A percentile compares a stretch with the other conserved stretches of the same genome.
Evolutionary conservation across 2,888 invertebrate genomes (phyloP).

Genomic region (Lamproptera curius): DNA sequence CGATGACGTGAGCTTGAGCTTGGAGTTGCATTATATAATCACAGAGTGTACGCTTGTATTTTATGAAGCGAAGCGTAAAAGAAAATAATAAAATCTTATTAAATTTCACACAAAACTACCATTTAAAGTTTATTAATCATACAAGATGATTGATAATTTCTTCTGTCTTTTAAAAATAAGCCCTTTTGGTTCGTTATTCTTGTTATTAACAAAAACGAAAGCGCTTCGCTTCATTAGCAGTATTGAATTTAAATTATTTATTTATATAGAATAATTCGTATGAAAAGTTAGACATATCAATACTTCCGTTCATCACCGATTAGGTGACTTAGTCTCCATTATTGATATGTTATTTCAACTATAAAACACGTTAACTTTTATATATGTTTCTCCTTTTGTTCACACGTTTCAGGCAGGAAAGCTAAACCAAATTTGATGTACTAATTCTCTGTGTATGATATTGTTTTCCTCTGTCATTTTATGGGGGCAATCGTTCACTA

Average conservation of each 20-base stretch:
- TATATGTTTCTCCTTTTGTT: no score
- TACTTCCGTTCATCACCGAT: conserved; percentile 10
- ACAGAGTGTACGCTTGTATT: conserved; percentile 27
- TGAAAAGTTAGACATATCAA: conserved; percentile 25
- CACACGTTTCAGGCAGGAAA: not conserved
- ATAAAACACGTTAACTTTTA: no score
- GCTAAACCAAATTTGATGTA: not conserved
- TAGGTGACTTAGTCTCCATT: conserved; percentile 12
- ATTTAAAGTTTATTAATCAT: no score
- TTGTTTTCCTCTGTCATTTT: conserved; percentile 22
- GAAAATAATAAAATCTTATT: no score
- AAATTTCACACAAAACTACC: no score
- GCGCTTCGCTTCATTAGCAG: conserved; percentile 18
- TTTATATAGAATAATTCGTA: conserved; percentile 12
- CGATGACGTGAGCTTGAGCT: conserved; percentile 35
- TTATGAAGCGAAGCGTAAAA: conserved; percentile 26
- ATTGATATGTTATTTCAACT: no score
- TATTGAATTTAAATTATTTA: conserved; percentile 14
- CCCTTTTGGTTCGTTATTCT: no score
- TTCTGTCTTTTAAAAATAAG: no score
- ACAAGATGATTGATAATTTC: no score
- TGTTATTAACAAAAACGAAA: not conserved
- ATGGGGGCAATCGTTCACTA: conserved; percentile 34
- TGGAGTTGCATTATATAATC: conserved; percentile 32
- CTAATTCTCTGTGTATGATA: no score